Base-by-base conservation (phyloP, 2,888 invertebrate species). In the Blera fallax region DNA sequence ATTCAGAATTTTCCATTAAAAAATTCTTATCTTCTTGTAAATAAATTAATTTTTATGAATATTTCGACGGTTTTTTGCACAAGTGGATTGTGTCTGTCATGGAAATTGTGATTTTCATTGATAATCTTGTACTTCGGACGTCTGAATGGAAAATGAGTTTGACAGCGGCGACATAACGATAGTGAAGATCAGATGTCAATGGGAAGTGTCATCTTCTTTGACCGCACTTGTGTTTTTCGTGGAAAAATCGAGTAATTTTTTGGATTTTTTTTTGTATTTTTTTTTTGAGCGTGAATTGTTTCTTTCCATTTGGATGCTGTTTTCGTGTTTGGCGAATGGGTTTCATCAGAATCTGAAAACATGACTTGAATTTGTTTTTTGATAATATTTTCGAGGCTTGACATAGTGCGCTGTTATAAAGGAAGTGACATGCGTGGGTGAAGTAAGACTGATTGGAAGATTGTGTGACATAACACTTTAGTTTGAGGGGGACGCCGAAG, bases 91-190 rank as follows among this genome's bases (percentile, higher is more conserved):
- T 24, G 2, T 0, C n/a, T n/a, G n/a, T n/a, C 37, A 37, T 18
- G 5, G 11, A n/a, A 14, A 48, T 29, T 48, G 32, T 64, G 48
- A 32, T 54, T 32, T 48, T 32, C 18, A 32, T 32, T 48, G 21
- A 34, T 48, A 50, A 48, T 64, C 21, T 48, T 24, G 64, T n/a
- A 64, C 64, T 48, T 64, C 27, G 64, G n/a, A 64, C 64, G 64
- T 64, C 64, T 64, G 64, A 50, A 34, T 32, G 29, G 32, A 7
- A 64, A 64, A 64, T 48, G 64, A 64, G 64, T 64, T 64, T 16
- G 5, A 43, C 5, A 24, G n/a, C 45, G 14, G 27, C 62, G 27
- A 29, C 5, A 21, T 48, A 11, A 1, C 48, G 48, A 50, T 50
- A 64, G 21, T 21, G 48, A 6, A 18, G 45, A 45, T 62, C 62